Evolutionary conservation across 53 echinoderm and acorn worm genomes (phyloP), one percentile per base, ranked within the genome.

Genomic region (Mesocentrotus franciscanus): DNA sequence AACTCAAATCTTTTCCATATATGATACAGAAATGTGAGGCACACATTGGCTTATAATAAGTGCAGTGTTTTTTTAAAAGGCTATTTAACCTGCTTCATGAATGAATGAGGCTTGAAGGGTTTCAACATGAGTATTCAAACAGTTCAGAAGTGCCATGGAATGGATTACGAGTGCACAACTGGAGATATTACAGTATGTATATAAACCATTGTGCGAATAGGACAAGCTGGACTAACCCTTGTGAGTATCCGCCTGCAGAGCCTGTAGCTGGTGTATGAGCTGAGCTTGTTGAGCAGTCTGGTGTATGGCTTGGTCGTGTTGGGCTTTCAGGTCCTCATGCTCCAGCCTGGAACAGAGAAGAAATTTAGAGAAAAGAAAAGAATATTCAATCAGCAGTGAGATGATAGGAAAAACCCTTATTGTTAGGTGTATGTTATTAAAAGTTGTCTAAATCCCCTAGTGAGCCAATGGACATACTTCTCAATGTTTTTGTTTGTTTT

Each of bases 231-330:
- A 87, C 29, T 87, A 1, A 97, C 99, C 97, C 96, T 98, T 96
- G 91, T 99, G 99, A 49, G 99, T 99, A 56, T 99, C 99, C 70
- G 96, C 93, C 95, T 99, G 99, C 68, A 99, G 93, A 0, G 94
- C 72, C 70, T 99, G 99, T 61, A 98, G 95, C 57, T 99, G 99
- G 20, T 96, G 95, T 62, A 99, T 99, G 42, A 99, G 96, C 20
- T 97, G 96, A 42, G 95, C 97, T 91, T 99, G 99, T n/a, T 98
- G 97, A 9, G 96, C 64, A 27, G 98, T 94, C 70, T 99, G 98
- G 26, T 98, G 97, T 35, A 97, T 57, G 16, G 98, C 96, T 71
- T 98, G 95, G 85, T 95, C 90, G 75, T 96, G 97, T 13, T 85
- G 75, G 9, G 92, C 34, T 39, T 96, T 96, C 60, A 98, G n/a